Evolutionary conservation across 2,888 invertebrate species (phyloP).

Genomic region (Cremastinae sp.): DNA sequence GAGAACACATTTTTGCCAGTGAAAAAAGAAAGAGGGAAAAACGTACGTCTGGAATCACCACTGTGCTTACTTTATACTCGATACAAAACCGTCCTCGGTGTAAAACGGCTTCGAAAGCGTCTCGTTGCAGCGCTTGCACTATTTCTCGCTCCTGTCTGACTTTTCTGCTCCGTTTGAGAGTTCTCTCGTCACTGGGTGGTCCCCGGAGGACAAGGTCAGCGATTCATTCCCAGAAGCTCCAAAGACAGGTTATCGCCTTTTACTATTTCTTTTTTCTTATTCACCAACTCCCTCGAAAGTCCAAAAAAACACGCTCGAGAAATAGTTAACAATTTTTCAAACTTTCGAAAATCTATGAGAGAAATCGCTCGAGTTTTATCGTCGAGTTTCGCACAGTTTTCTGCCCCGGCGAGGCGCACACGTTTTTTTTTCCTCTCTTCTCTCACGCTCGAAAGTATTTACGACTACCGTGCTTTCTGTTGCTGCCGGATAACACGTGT

Average conservation of each 20-base stretch:
- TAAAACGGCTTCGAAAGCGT: slow-evolving; percentile 23
- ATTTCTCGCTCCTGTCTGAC: slow-evolving; percentile 47
- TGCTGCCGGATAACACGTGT: slow-evolving; percentile 15
- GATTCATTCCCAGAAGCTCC: slow-evolving; percentile 42
- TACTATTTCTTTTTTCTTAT: too few species aligned
- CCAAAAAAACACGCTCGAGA: too few species aligned
- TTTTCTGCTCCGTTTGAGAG: slow-evolving; percentile 35
- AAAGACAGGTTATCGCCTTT: neutral
- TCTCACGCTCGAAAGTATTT: slow-evolving; percentile 12
- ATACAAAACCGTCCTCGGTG: slow-evolving; percentile 6
- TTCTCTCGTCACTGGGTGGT: slow-evolving; percentile 57
- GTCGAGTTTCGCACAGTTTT: slow-evolving; percentile 4
- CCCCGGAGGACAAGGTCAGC: slow-evolving; percentile 59
- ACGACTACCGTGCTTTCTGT: slow-evolving; percentile 24
- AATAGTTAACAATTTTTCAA: too few species aligned
- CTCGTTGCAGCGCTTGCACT: slow-evolving; percentile 42
- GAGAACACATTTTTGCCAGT: slow-evolving; percentile 49
- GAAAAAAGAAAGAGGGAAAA: slow-evolving; percentile 39
- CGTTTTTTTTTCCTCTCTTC: slow-evolving; percentile 4
- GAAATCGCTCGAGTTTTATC: too few species aligned
- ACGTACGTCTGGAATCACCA: slow-evolving; percentile 44
- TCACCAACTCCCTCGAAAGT: too few species aligned
- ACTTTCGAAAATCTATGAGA: too few species aligned
- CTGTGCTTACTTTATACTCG: slow-evolving; percentile 11
- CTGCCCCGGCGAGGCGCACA: neutral